Evolutionary conservation across 2,113 vertebrate genomes (phyloP).

Genomic region (Phyllopteryx taeniolatus): DNA sequence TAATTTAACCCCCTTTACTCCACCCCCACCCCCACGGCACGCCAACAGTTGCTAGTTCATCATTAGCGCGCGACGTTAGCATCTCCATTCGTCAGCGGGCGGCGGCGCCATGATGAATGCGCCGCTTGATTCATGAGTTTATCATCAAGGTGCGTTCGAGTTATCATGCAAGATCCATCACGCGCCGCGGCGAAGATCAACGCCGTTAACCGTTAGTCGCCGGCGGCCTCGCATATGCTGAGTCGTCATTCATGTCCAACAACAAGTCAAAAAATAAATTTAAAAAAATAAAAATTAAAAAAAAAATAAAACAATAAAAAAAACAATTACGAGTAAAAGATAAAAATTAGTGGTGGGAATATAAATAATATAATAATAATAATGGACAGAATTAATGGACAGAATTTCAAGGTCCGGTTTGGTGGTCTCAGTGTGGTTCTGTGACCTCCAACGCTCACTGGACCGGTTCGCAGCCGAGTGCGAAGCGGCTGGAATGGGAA

Average conservation of each 20-base stretch:
- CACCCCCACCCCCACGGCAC: slow-evolving; percentile 83
- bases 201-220: slow-evolving; percentile 44
- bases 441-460: no score
- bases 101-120: slow-evolving; percentile 94
- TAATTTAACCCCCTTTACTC: slow-evolving; percentile 73
- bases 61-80: slow-evolving; percentile 95
- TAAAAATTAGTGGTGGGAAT: not conserved
- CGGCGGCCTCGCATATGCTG: slow-evolving; percentile 61
- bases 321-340: not conserved
- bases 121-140: slow-evolving; percentile 97
- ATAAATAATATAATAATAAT: not conserved
- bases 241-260: slow-evolving; percentile 48
- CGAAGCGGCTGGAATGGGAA: no score
- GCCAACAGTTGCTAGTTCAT: slow-evolving; percentile 99
- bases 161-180: slow-evolving; percentile 86
- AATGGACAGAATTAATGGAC: no score
- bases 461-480: no score
- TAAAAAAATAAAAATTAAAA: not conserved
- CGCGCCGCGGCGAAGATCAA: slow-evolving; percentile 42
- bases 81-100: slow-evolving; percentile 96
- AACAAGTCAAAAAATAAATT: slow-evolving; percentile 54
- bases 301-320: no score
- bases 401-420: no score
- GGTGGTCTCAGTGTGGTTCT: no score
- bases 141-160: slow-evolving; percentile 97